These are phyloP conservation scores for Trileptium ribeirensis DNA, from an alignment of 2,888 invertebrate genomes.

Conservation along the genomic window DNA sequence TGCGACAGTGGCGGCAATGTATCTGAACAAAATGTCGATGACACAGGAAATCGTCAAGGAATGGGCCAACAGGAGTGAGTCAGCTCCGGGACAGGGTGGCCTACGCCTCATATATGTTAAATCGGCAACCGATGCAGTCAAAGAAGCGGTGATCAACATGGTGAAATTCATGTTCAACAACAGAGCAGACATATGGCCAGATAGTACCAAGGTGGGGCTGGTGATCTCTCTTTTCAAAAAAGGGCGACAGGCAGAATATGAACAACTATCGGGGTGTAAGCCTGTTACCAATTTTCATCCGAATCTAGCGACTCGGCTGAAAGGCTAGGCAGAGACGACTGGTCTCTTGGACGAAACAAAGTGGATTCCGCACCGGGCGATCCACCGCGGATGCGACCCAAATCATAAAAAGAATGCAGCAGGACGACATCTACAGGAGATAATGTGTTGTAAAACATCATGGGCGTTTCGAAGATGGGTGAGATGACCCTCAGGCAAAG, in stretches of 20 bases:
- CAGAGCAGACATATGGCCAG: constrained; percentile 7
- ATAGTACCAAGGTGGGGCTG: not conserved
- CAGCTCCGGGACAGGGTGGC: constrained; percentile 3
- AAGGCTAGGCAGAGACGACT: not conserved
- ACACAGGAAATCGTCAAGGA: not conserved
- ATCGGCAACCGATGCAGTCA: not conserved
- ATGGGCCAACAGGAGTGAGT: not conserved
- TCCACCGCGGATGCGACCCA: constrained; percentile 5
- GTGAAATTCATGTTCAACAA: not conserved
- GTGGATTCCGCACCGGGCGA: not conserved
- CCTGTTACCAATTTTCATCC: not conserved
- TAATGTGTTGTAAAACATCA: not conserved
- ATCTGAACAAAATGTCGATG: not conserved
- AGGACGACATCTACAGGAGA: not conserved
- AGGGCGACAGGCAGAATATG: not conserved
- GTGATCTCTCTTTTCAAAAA: constrained; percentile 9
- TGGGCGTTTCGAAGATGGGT: not conserved
- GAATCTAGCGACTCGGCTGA: not conserved
- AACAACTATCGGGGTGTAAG: not conserved
- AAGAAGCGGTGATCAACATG: not conserved
- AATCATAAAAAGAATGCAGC: not conserved
- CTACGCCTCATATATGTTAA: not conserved
- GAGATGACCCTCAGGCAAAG: not conserved
- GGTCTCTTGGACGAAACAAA: constrained; percentile 2
- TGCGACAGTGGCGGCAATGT: not conserved